Conservation (phyloP, 92 coral and sea anemone species). For the Plumapathes pennacea region DNA sequence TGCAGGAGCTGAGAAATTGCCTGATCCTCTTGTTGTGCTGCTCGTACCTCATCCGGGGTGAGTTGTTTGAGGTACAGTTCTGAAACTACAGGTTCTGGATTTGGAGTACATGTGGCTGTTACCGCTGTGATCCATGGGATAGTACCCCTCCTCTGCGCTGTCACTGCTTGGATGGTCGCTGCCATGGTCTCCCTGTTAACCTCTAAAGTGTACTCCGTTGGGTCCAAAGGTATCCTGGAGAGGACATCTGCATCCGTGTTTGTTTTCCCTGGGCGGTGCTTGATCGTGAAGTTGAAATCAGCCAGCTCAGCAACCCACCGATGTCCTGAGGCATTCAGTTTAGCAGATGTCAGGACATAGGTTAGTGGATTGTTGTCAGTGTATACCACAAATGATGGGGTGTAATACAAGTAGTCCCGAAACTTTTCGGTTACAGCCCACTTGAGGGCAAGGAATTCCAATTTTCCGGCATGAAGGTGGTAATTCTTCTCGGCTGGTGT, state of each 20-base stretch:
- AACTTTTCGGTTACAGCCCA: slow-evolving; percentile 32
- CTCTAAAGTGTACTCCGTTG: neutral
- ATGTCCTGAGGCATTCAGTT: neutral
- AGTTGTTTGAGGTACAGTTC: neutral
- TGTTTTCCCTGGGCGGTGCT: slow-evolving; percentile 12
- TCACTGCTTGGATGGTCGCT: neutral
- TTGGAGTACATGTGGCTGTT: neutral
- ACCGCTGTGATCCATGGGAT: neutral
- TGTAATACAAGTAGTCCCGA: slow-evolving; percentile 16
- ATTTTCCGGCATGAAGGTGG: slow-evolving; percentile 29
- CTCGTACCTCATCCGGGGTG: slow-evolving; percentile 12
- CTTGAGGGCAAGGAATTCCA: slow-evolving; percentile 25
- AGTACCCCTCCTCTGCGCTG: neutral
- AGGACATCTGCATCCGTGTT: slow-evolving; percentile 8
- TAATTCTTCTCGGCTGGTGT: slow-evolving; percentile 28
- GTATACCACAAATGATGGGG: slow-evolving; percentile 7
- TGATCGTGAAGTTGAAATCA: neutral
- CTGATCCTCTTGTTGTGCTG: slow-evolving; percentile 14
- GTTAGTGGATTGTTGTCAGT: slow-evolving; percentile 7
- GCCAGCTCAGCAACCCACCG: slow-evolving; percentile 2
- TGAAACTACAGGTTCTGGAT: neutral
- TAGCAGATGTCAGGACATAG: neutral
- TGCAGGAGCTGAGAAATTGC: slow-evolving; percentile 3
- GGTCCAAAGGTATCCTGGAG: neutral
- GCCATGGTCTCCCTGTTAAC: neutral